These are phyloP conservation scores for Hyperopisus bebe DNA, from an alignment of 2,113 vertebrate genomes.

Conservation along the genomic window DNA sequence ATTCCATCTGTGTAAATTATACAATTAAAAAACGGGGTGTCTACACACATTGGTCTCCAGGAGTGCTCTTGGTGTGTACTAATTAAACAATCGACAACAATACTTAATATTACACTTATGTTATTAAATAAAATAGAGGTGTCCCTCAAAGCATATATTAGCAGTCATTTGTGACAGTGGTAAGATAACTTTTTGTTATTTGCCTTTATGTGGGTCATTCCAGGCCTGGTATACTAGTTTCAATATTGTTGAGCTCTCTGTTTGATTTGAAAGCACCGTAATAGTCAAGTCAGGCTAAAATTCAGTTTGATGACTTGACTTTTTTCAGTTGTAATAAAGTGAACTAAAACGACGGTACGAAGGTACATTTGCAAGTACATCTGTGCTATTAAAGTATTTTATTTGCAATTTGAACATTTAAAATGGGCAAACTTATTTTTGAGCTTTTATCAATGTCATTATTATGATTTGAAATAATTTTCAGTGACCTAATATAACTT, in stretches of 20 bases:
- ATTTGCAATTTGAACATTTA: neutral
- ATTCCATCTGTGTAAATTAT: neutral
- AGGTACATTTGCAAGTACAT: neutral
- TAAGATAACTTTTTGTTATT: neutral
- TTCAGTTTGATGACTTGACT: neutral
- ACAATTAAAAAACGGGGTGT: neutral
- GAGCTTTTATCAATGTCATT: neutral
- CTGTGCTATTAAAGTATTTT: neutral
- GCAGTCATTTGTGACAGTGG: neutral
- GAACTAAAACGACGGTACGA: neutral
- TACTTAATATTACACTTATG: neutral
- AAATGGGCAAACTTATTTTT: neutral
- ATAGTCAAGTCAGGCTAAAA: neutral
- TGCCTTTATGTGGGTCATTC: neutral
- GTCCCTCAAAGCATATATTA: neutral
- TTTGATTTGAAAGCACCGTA: neutral
- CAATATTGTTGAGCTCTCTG: neutral
- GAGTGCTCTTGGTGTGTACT: neutral
- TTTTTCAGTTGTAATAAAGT: neutral
- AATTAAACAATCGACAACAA: neutral
- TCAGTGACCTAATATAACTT: neutral
- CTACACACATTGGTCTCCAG: neutral
- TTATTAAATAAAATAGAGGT: neutral
- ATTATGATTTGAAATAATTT: neutral
- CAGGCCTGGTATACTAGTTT: neutral